Conservation (phyloP, 2,113 vertebrate genomes). For the Pelusios castaneus region DNA sequence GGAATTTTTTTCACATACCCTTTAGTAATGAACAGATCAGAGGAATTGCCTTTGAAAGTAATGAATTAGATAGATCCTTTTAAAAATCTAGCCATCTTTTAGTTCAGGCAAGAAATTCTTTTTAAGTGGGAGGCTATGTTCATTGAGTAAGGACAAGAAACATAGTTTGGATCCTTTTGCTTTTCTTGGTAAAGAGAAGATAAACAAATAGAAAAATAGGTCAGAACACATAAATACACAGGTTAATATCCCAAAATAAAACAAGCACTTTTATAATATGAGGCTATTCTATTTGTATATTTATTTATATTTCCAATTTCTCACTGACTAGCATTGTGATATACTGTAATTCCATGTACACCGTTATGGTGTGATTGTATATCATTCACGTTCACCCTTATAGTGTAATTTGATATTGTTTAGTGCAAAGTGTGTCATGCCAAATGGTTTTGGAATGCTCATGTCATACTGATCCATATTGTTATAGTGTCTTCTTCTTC, state of each 20-base stretch:
- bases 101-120: not conserved
- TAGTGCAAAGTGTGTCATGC: too few species aligned
- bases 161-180: not conserved
- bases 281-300: not conserved
- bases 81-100: not conserved
- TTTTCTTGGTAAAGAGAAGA: not conserved
- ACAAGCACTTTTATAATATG: not conserved
- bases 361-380: too few species aligned
- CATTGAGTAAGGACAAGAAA: not conserved
- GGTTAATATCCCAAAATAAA: not conserved
- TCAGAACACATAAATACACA: not conserved
- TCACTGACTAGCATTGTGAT: not conserved
- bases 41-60: not conserved
- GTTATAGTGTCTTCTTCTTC: too few species aligned
- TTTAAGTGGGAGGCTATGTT: not conserved
- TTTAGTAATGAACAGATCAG: not conserved
- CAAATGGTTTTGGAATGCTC: too few species aligned
- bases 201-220: not conserved
- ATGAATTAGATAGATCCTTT: not conserved
- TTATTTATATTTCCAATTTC: not conserved
- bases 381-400: too few species aligned
- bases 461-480: too few species aligned
- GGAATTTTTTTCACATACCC: not conserved
- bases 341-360: not conserved
- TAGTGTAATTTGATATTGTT: too few species aligned